Base-by-base conservation (phyloP, 2,113 vertebrate genomes). In the Corythaeola cristata region DNA sequence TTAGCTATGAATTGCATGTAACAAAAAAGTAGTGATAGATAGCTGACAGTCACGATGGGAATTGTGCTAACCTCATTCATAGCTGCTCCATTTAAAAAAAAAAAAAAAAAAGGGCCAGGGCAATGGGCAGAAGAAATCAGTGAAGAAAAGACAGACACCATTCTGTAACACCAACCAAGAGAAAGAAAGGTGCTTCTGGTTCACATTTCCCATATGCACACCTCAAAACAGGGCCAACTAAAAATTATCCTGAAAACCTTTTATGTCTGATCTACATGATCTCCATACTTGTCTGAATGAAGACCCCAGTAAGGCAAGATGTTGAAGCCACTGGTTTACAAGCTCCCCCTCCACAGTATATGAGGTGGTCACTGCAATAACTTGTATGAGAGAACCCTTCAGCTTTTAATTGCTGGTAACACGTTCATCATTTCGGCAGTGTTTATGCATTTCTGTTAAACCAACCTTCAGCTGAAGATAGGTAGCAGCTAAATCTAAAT, bases 401-500 rank as follows among this genome's bases (percentile, higher is more conserved):
- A 49, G 39, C 19, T 72, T 28, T 60, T 52, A 63, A 67, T 52
- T 2, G 2, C 18, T 77, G 23, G 30, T 27, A 67, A 73, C 2
- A 2, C 0, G 4, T 15, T 41, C 14, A 37, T 26, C 2, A 6
- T 60, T 52, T 53, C 45, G 53, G 44, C 26, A 73, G 23, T 35
- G 27, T 30, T 85, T 52, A 44, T 33, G 44, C 7, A 14, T 24
- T 92, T 55, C 47, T 76, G 49, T 26, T 12, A 12, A 32, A 24
- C 76, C 45, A 81, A 58, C 41, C 50, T 66, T n/a, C 33, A 45
- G 35, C 20, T 85, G 52, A 76, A 79, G 72, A 68, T 2, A 67
- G 7, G 35, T 8, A 83, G 37, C 73, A 90, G 69, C 62, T 85
- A 74, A 85, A 85, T 55, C 90, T 90, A 85, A 96, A 94, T 60